Evolutionary conservation across 2,888 invertebrate species (phyloP).

Genomic region (Polydrusus tereticollis): DNA sequence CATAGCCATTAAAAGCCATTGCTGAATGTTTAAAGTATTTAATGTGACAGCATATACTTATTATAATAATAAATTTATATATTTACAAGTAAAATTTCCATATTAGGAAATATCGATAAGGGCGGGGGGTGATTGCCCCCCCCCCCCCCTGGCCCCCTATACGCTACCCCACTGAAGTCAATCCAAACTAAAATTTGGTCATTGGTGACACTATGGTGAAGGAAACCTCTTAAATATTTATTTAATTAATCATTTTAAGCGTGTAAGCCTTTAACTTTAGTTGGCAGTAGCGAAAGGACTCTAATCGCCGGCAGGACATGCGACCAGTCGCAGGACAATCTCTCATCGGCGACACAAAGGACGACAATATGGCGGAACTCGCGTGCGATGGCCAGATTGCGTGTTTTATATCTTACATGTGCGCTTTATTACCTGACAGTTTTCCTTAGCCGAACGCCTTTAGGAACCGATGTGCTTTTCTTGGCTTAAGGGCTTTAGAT

Average conservation of each 20-base stretch:
- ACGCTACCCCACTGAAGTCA: no score
- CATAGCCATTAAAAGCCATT: no score
- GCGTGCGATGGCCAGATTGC: slow-evolving; percentile 68
- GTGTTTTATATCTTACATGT: slow-evolving; percentile 60
- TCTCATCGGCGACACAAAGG: slow-evolving; percentile 67
- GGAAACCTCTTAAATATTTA: neutral
- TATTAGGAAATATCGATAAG: no score
- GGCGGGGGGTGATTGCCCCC: no score
- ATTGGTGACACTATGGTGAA: slow-evolving; percentile 1
- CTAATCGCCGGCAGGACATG: slow-evolving; percentile 58
- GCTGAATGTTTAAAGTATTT: no score
- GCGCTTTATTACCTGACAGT: slow-evolving; percentile 51
- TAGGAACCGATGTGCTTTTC: slow-evolving; percentile 60
- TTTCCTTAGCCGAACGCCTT: slow-evolving; percentile 51
- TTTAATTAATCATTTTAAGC: neutral
- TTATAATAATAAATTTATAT: no score
- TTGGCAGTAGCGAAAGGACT: slow-evolving; percentile 6
- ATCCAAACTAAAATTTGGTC: neutral
- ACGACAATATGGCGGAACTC: slow-evolving; percentile 66
- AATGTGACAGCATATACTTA: no score
- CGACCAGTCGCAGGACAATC: slow-evolving; percentile 64
- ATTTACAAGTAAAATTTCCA: no score
- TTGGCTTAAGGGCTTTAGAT: slow-evolving; percentile 9
- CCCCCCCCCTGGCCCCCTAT: no score
- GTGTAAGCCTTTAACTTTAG: slow-evolving; percentile 30